Conservation (phyloP, 2,797 vertebrate species). For the Dromococcyx pavoninus region DNA sequence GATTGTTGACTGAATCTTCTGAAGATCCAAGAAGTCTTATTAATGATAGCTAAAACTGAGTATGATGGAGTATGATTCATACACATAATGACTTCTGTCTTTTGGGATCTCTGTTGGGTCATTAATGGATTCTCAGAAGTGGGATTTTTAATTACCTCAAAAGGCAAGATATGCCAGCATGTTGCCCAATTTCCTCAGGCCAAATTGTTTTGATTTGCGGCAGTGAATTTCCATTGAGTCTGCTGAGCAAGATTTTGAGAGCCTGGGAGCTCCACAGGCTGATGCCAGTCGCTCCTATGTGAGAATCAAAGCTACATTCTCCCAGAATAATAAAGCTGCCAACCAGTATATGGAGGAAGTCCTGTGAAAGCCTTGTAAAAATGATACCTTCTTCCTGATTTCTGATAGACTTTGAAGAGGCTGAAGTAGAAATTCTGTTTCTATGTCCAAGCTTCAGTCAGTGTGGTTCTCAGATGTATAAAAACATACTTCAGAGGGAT, state of each 20-base stretch:
- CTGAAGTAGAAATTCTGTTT: neutral
- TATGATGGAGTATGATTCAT: neutral
- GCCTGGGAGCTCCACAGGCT: neutral
- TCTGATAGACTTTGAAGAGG: neutral
- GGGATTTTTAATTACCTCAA: slow-evolving; percentile 46
- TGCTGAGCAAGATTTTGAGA: neutral
- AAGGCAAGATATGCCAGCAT: neutral
- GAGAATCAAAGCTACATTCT: neutral
- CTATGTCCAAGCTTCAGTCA: neutral
- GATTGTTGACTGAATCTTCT: neutral
- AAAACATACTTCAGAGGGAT: neutral
- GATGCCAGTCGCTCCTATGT: neutral
- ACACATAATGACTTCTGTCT: neutral
- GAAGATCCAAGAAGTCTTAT: neutral
- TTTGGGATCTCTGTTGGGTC: neutral
- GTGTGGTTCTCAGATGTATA: rapidly evolving
- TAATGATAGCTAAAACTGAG: neutral
- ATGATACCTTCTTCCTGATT: neutral
- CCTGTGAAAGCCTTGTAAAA: neutral
- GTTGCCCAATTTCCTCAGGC: neutral
- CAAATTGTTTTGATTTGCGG: neutral
- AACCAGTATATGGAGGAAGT: neutral
- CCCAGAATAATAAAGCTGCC: neutral
- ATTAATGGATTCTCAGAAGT: slow-evolving; percentile 25
- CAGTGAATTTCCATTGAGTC: neutral